A percentile compares a stretch with the other conserved stretches of the same genome.
Conservation (phyloP, 2,888 invertebrate species). For the Amphipyra berbera region DNA sequence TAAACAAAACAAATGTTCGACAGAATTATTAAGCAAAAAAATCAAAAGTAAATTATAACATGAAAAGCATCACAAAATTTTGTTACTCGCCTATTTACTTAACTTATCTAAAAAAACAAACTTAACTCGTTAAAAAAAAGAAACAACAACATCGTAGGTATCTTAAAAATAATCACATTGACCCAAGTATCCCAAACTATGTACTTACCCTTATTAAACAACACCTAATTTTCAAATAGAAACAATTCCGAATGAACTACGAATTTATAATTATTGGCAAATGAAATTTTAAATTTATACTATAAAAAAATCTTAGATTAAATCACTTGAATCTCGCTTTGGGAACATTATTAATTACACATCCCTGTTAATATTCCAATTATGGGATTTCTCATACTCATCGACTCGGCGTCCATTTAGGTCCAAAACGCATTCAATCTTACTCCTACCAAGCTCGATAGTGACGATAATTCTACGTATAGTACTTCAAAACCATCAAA, state of each 20-base stretch:
- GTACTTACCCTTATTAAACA: constrained; percentile 42
- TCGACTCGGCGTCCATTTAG: neutral
- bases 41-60: constrained; percentile 35
- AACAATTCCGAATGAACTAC: constrained; percentile 31
- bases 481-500: too few species aligned
- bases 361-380: constrained; percentile 49
- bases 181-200: constrained; percentile 60
- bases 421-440: neutral
- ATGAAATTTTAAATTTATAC: constrained; percentile 23
- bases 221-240: constrained; percentile 32
- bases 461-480: too few species aligned
- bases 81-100: constrained; percentile 58
- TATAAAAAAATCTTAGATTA: constrained; percentile 30
- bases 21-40: constrained; percentile 35
- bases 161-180: constrained; percentile 66
- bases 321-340: constrained; percentile 55
- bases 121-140: constrained; percentile 76
- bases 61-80: constrained; percentile 56
- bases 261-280: constrained; percentile 43
- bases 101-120: constrained; percentile 72
- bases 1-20: constrained; percentile 31
- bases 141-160: constrained; percentile 74
- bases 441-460: too few species aligned
- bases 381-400: constrained; percentile 17
- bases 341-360: constrained; percentile 46